Base-by-base conservation (phyloP, 1,140 invertebrate genomes). In the Drosophila trapezifrons region DNA sequence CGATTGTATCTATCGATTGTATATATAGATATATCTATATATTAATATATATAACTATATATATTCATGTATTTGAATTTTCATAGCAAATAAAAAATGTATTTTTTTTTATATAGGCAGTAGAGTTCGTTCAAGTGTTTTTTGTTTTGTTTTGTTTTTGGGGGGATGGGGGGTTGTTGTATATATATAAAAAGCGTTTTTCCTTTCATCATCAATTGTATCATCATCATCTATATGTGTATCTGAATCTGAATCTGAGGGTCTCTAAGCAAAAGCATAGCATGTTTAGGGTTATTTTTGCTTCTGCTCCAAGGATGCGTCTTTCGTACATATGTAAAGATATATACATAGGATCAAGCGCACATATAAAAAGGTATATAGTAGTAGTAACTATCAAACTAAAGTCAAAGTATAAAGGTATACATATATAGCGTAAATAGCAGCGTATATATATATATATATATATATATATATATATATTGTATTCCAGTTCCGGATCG, bases 71-170 rank as follows among this genome's bases (percentile, higher is more conserved):
- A 67, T 65, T 65, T 51, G 18, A 66, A 69, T 67, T 40, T 42
- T 67, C 47, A 55, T 67, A 67, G 66, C 66, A 70, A 70, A 70
- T 67, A 32, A 70, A 59, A 59, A 71, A 71, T 71, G 67, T 76
- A 69, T 77, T 59, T 75, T 71, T 71, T 47, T 67, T 65, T 35
- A 43, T 77, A 76, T 76, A 76, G 71, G 73, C 73, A 76, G 71
- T 76, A 76, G 63, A 66, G 67, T 71, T 67, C 67, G 67, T 69
- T 67, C 67, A 76, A 76, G 42, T 51, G 32, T 22, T 52, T 35
- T 52, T 54, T 52, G 46, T 32, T 40, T 40, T 45, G 17, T 42
- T 43, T 35, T 42, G 13, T 72, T 72, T 72, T 46, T 20, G 8
- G 13, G 17, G 22, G 47, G 47, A 8, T 1, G 8, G 17, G 17